Percentiles rank a stretch among this genome's conserved stretches.
Evolutionary conservation across 2,888 invertebrate species (phyloP).

Genomic region (Microplitis deprimator): DNA sequence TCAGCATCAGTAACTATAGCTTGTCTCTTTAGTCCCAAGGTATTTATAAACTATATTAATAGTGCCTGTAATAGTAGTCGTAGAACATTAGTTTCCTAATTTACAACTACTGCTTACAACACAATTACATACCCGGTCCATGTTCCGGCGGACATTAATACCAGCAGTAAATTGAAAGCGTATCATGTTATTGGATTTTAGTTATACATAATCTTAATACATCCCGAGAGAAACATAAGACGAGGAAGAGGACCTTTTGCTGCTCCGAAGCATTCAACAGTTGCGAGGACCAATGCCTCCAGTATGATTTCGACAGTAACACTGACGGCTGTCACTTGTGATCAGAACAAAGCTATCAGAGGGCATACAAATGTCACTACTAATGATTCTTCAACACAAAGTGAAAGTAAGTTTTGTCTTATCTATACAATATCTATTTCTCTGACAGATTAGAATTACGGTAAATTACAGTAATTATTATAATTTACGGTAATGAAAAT

Average conservation of each 20-base stretch:
- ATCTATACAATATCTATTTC: neutral
- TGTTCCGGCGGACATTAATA: conserved; percentile 22
- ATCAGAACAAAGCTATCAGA: conserved; percentile 78
- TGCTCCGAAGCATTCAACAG: conserved; percentile 75
- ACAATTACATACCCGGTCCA: neutral
- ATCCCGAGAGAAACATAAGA: conserved; percentile 91
- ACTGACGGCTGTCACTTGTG: conserved; percentile 79
- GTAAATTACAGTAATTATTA: too few species aligned
- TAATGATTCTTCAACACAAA: conserved; percentile 67
- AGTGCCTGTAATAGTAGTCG: too few species aligned
- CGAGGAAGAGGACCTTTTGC: conserved; percentile 87
- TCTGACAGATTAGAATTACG: too few species aligned
- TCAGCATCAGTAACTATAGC: conserved; percentile 94
- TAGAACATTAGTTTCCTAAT: too few species aligned
- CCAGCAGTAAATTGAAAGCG: neutral
- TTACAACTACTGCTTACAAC: neutral
- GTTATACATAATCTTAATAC: conserved; percentile 90
- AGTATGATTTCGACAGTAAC: conserved; percentile 81
- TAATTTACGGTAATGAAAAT: too few species aligned
- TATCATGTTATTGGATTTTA: conserved; percentile 62
- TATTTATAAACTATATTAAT: conserved; percentile 62
- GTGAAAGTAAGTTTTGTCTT: conserved; percentile 62
- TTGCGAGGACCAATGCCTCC: conserved; percentile 74
- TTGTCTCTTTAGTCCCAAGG: conserved; percentile 95
- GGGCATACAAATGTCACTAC: conserved; percentile 73